phyloP scores from a whole-genome alignment of 2,888 invertebrate genomes.

The Orchesella flavescens region DNA sequence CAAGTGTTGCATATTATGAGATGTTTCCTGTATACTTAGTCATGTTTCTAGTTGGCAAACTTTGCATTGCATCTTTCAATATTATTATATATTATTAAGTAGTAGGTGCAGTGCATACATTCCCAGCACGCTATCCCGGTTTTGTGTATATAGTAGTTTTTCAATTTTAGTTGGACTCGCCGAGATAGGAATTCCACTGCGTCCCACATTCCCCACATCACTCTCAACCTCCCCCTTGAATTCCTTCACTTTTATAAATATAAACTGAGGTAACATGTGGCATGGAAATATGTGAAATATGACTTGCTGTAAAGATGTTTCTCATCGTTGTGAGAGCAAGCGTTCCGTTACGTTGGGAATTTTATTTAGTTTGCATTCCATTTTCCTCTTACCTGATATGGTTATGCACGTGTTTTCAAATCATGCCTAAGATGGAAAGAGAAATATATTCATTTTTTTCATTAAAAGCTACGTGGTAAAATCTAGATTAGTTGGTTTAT shows the following conservation, averaged over 20 bases:
- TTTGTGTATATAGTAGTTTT: background rate
- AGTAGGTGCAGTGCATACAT: background rate
- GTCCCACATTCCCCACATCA: constrained; percentile 43
- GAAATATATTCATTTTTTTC: background rate
- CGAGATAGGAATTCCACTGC: constrained; percentile 35
- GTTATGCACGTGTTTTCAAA: constrained; percentile 31
- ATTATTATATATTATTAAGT: too few relatives aligned
- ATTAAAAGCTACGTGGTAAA: too few relatives aligned
- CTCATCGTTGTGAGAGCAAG: background rate
- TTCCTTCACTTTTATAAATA: constrained; percentile 39
- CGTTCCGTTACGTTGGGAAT: too few relatives aligned
- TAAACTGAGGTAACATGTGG: constrained; percentile 19
- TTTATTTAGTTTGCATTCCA: too few relatives aligned
- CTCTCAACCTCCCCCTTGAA: constrained; percentile 32
- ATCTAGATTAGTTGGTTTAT: too few relatives aligned
- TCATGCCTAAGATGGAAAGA: background rate
- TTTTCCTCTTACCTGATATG: constrained; percentile 26
- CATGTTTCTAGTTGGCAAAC: background rate
- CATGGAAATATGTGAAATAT: constrained; percentile 23
- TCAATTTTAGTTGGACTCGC: too few relatives aligned
- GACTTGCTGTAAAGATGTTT: background rate
- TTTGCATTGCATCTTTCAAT: background rate
- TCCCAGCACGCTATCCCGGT: background rate
- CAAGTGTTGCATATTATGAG: background rate
- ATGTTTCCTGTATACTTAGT: background rate